Base-by-base conservation (phyloP, 2,888 invertebrate species). In the Rhaphigaster nebulosa region DNA sequence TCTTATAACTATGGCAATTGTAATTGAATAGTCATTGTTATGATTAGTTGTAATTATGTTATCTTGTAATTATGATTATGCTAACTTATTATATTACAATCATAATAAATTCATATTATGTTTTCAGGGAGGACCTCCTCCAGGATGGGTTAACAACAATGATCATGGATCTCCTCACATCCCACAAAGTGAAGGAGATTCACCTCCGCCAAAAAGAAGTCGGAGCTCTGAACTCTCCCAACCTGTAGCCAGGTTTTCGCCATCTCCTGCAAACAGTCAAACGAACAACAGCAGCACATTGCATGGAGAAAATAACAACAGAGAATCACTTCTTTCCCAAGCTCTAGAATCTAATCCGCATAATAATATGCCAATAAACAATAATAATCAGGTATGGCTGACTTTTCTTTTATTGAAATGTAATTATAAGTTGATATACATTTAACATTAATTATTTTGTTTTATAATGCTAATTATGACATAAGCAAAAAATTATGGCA, bases 261-360 rank as follows among this genome's bases (percentile, higher is more conserved):
- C 92, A 87, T 93, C 92, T 20, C 92, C 92, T 56, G 92, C 92
- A 10, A 92, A 91, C 90, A 91, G 90, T 52, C 84, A 84, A 45
- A 84, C 84, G 5, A 91, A 91, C 50, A 91, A 91, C 45, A 91
- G 76, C 52, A 91, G 91, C 50, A 91, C n/a, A 29, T 70, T 90
- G 54, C 91, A 87, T 23, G 87, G 90, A 41, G 91, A 90, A 70
- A 89, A 91, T 52, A 91, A 91, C 54, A 90, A 90, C 76, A 88
- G 92, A 38, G 92, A 96, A 92, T 96, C 97, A 0, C 94, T 97
- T 89, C 95, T 97, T 92, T 96, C 96, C 87, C 97, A 97, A 93
- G 96, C 96, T 10, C 94, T 97, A 92, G 97, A 97, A 94, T 96
- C 96, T 93, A 88, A 91, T n/a, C 89, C 90, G 34, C 91, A 91